These are phyloP conservation scores for Oryzias celebensis DNA, from an alignment of 2,113 vertebrate species.

Conservation along the genomic window DNA sequence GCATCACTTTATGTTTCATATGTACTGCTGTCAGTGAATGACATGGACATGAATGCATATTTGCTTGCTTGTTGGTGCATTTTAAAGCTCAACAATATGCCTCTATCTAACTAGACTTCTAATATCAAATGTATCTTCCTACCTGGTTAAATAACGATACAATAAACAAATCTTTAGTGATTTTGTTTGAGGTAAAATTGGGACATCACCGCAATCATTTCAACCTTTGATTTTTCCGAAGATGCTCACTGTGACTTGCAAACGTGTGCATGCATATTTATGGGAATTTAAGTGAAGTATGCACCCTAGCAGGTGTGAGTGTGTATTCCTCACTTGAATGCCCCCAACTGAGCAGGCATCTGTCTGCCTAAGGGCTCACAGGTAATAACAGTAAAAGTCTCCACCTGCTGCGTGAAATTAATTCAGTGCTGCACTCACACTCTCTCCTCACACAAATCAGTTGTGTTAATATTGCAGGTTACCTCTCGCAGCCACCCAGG, in stretches of 20 bases:
- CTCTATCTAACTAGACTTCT: no score
- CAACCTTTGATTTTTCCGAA: constrained; percentile 1
- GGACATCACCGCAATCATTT: background rate
- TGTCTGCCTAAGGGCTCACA: constrained; percentile 67
- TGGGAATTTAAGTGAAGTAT: background rate
- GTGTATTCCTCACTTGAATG: constrained; percentile 40
- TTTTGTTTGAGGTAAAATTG: background rate
- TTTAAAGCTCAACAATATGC: background rate
- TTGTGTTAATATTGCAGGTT: constrained; percentile 61
- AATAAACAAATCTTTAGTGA: background rate
- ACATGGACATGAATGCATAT: background rate
- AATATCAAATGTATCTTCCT: no score
- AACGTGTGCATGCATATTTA: constrained; percentile 14
- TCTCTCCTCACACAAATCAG: constrained; percentile 39
- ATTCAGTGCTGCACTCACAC: constrained; percentile 45
- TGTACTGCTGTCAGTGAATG: background rate
- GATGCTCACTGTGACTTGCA: constrained; percentile 18
- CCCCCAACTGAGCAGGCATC: constrained; percentile 68
- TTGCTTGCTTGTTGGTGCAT: background rate
- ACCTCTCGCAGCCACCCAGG: constrained; percentile 38
- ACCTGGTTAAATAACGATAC: background rate
- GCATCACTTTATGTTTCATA: no score
- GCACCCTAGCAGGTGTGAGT: constrained; percentile 25
- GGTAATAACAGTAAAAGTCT: constrained; percentile 71
- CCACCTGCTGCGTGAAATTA: constrained; percentile 59